Percentiles rank a stretch among this genome's conserved stretches.
Conservation (phyloP, 2,888 invertebrate species). For the Ochropacha duplaris region DNA sequence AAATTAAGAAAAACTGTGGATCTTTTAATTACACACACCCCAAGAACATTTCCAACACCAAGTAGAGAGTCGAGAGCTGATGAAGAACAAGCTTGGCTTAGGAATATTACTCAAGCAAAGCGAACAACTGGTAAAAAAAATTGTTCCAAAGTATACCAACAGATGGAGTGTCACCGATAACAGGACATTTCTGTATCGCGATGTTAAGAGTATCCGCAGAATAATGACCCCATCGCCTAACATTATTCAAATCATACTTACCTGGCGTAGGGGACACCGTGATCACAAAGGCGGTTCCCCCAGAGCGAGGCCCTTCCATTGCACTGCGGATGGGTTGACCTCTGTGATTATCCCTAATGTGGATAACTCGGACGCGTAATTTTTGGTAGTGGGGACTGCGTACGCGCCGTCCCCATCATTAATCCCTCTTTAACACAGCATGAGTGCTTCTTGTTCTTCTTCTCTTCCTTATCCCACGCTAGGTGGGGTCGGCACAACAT, state of each 20-base stretch:
- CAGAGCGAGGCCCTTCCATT: slow-evolving; percentile 13
- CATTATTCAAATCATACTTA: slow-evolving; percentile 2
- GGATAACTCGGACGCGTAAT: slow-evolving; percentile 16
- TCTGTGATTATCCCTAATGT: slow-evolving; percentile 15
- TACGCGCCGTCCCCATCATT: slow-evolving; percentile 9
- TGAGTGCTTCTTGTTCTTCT: no score
- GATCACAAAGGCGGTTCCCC: slow-evolving; percentile 12
- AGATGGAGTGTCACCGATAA: neutral
- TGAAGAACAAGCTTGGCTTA: slow-evolving; percentile 91
- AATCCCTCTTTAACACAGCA: no score
- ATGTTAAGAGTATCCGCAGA: neutral
- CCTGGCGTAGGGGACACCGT: slow-evolving; percentile 12
- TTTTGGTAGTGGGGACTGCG: slow-evolving; percentile 17
- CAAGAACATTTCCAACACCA: slow-evolving; percentile 91
- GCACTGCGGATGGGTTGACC: slow-evolving; percentile 13
- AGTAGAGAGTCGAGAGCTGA: slow-evolving; percentile 87
- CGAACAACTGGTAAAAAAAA: slow-evolving; percentile 81
- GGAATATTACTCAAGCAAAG: slow-evolving; percentile 89
- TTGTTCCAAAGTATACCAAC: neutral
- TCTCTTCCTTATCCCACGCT: no score
- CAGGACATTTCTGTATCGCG: neutral
- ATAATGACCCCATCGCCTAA: neutral
- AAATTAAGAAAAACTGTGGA: slow-evolving; percentile 81
- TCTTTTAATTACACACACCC: slow-evolving; percentile 88
- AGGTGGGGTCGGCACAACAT: no score